These are phyloP conservation scores for Schizopygopsis pylzovi DNA, from an alignment of 2,797 vertebrate genomes.

Conservation along the genomic window DNA sequence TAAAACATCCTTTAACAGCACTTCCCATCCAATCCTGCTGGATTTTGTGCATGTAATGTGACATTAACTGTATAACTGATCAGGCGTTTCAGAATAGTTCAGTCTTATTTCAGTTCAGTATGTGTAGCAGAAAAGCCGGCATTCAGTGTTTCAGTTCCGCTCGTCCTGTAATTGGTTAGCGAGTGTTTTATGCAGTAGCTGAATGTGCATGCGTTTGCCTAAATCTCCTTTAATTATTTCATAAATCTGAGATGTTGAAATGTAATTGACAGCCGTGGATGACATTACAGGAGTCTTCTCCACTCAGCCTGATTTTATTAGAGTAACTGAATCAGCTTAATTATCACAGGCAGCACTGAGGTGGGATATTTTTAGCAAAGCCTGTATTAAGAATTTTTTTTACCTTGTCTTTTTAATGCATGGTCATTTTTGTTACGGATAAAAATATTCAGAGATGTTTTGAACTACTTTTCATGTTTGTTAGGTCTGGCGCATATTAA, in stretches of 20 bases:
- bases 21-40: neutral
- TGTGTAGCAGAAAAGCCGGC: neutral
- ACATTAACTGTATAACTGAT: constrained; percentile 28
- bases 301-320: constrained; percentile 2
- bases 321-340: neutral
- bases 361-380: neutral
- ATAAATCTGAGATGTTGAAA: constrained; percentile 20
- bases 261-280: constrained; percentile 6
- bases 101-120: neutral
- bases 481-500: neutral
- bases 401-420: neutral
- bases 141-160: neutral
- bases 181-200: constrained; percentile 4
- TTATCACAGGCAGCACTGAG: neutral
- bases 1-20: constrained; percentile 27
- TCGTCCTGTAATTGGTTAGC: constrained; percentile 5
- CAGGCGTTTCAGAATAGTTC: neutral
- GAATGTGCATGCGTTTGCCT: neutral
- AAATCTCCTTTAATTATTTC: constrained; percentile 24
- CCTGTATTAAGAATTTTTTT: neutral
- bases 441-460: neutral
- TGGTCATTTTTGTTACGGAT: neutral
- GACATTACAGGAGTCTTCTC: constrained; percentile 7
- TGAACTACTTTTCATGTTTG: neutral
- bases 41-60: neutral